Base-by-base conservation (phyloP, 2,888 invertebrate species). In the Synanthedon vespiformis region DNA sequence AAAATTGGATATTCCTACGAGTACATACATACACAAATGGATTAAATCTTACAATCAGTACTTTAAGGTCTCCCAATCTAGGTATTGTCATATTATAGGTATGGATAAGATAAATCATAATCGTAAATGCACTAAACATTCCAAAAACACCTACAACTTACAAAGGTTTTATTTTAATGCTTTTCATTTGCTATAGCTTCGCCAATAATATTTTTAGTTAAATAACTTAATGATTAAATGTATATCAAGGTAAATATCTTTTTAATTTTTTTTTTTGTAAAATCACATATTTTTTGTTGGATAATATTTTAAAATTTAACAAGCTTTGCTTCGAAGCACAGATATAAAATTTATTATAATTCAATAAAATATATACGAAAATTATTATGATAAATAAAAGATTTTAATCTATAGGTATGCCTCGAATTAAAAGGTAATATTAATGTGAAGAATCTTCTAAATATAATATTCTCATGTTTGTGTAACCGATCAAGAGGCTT, bases 1-100 rank as follows among this genome's bases (percentile, higher is more conserved):
- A 73, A 77, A 77, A 77, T 76, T 76, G 75, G 65, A 70, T 68
- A 56, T 61, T 56, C 57, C 64, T 64, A 54, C 34, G 10, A 34
- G 34, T 34, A 34, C 5, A 4, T 18, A 18, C 18, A 22, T 22
- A 22, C 56, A 6, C 18, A 55, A 49, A 56, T 64, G 68, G 64
- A 60, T 57, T 66, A 65, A 63, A 62, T 60, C 68, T 63, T 60
- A 68, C 60, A 70, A 68, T 76, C 72, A 77, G 73, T 76, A 62
- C 71, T 47, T 65, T 57, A 58, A 66, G 73, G 70, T 74, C 67
- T 74, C 68, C 65, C 52, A 60, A 66, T 62, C 60, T 58, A 50
- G 63, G 68, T 77, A 77, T 77, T 77, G 77, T 77, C 76, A 63
- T 52, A 54, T 59, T 18, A 22, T 22, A 22, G 22, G 34, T 34